phyloP scores from a whole-genome alignment of 2,113 vertebrate genomes.

The Clarias gariepinus region DNA sequence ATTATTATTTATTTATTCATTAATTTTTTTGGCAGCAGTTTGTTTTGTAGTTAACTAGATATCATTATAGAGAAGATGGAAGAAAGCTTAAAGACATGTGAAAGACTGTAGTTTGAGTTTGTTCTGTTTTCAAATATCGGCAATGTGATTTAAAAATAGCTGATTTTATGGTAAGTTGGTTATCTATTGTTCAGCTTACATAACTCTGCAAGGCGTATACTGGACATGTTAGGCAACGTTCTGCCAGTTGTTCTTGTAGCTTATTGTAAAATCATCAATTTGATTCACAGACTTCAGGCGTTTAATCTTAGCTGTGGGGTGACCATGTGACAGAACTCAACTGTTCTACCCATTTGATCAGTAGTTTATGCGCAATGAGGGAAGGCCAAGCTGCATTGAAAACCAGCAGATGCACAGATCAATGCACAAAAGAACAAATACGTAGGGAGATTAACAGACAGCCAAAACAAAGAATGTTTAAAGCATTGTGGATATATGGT shows the following conservation, averaged over 20 bases:
- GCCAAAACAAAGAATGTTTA: not conserved
- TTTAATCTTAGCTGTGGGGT: not conserved
- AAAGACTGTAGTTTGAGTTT: not conserved
- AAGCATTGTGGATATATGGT: not conserved
- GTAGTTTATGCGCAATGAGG: not conserved
- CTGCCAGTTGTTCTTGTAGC: not conserved
- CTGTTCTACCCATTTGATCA: not conserved
- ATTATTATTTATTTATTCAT: too few relatives aligned
- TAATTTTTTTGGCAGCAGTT: not conserved
- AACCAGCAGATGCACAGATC: not conserved
- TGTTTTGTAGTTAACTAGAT: not conserved
- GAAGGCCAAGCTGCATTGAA: not conserved
- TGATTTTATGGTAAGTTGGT: not conserved
- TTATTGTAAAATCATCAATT: not conserved
- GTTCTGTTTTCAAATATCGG: not conserved
- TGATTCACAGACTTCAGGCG: not conserved
- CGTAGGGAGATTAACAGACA: not conserved
- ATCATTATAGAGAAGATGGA: not conserved
- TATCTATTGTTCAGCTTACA: not conserved
- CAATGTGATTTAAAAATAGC: not conserved
- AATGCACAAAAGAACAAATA: not conserved
- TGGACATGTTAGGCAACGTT: not conserved
- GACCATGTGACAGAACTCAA: too few relatives aligned
- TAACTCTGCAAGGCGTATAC: not conserved
- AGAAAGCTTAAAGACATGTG: not conserved